Conservation (phyloP, 1,140 invertebrate species). For the Pararge aegeria region DNA sequence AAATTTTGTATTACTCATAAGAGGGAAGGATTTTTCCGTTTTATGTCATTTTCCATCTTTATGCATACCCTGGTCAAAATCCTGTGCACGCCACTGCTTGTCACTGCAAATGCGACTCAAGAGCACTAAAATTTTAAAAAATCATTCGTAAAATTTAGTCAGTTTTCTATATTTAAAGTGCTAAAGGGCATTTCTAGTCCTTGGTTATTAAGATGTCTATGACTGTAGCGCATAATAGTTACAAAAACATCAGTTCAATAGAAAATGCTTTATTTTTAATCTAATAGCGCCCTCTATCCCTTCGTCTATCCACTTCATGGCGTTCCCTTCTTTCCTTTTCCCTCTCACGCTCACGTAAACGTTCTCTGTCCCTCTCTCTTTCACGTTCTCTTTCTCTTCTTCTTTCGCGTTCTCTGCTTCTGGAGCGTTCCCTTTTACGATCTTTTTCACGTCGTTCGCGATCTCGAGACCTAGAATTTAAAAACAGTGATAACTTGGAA, state of each 20-base stretch:
- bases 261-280: slow-evolving; percentile 23
- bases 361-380: slow-evolving; percentile 66
- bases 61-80: too few species aligned
- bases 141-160: too few species aligned
- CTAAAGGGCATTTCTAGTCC: too few species aligned
- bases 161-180: too few species aligned
- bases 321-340: slow-evolving; percentile 65
- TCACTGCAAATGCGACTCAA: too few species aligned
- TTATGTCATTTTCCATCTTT: too few species aligned
- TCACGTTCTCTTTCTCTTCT: slow-evolving; percentile 67
- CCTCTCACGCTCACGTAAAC: slow-evolving; percentile 51
- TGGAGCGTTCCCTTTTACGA: slow-evolving; percentile 64
- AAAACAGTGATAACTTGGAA: slow-evolving; percentile 1
- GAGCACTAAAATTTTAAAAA: too few species aligned
- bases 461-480: slow-evolving; percentile 76
- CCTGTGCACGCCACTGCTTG: too few species aligned
- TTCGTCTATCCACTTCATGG: slow-evolving; percentile 62
- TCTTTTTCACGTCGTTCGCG: slow-evolving; percentile 80
- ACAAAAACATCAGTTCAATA: not conserved
- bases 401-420: slow-evolving; percentile 75
- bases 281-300: slow-evolving; percentile 68
- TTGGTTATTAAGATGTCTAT: too few species aligned
- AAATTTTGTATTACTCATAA: too few species aligned
- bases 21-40: too few species aligned
- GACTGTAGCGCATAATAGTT: too few species aligned